Conservation (phyloP, 2,113 vertebrate genomes). For the Tichodroma muraria region DNA sequence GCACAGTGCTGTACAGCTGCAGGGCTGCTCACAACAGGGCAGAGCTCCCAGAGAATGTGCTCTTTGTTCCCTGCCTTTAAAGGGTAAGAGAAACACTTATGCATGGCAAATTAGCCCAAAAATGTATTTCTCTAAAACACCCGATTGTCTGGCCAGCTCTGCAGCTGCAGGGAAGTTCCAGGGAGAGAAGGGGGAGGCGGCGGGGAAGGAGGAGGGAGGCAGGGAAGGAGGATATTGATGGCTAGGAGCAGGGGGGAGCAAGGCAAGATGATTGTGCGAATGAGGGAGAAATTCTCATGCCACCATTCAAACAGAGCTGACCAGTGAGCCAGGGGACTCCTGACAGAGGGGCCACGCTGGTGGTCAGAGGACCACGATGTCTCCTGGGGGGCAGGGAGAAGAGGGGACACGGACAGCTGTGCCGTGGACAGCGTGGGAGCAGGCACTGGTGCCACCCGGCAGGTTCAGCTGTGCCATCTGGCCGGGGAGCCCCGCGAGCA, state of each 20-base stretch:
- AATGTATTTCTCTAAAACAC: constrained; percentile 85
- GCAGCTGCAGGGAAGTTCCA: constrained; percentile 82
- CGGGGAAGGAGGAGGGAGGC: constrained; percentile 59
- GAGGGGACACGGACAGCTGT: not conserved
- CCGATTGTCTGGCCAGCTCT: constrained; percentile 79
- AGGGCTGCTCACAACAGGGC: constrained; percentile 73
- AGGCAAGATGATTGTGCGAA: not conserved
- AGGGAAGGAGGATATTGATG: constrained; percentile 56
- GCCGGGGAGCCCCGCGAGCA: not conserved
- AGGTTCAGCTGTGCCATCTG: constrained; percentile 53
- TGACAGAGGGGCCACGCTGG: not conserved
- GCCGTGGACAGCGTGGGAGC: not conserved
- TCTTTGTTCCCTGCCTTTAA: constrained; percentile 80
- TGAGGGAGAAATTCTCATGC: constrained; percentile 18
- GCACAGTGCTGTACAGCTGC: constrained; percentile 74
- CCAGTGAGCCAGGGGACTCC: not conserved
- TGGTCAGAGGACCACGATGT: not conserved
- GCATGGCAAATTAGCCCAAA: constrained; percentile 84
- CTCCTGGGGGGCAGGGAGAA: not conserved
- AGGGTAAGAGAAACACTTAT: constrained; percentile 84
- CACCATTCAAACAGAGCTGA: not conserved
- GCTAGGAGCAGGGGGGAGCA: not conserved
- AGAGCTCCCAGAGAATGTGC: constrained; percentile 69
- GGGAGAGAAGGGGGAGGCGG: constrained; percentile 67
- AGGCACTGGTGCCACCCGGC: not conserved